phyloP scores from a whole-genome alignment of 2,797 vertebrate species.

The Hephaestus fuliginosus region DNA sequence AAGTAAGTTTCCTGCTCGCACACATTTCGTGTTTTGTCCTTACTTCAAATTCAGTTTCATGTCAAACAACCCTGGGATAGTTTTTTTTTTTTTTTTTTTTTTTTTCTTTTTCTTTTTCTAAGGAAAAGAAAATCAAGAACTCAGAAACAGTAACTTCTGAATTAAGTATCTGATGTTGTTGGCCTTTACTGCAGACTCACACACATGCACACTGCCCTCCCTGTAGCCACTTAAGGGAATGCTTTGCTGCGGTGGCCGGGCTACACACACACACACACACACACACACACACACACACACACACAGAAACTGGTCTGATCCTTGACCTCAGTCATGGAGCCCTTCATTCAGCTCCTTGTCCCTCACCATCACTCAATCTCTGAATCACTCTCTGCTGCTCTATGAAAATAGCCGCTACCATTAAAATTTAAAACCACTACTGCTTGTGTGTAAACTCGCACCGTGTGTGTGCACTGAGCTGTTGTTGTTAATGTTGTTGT shows the following conservation, averaged over 20 bases:
- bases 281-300: constrained; percentile 7
- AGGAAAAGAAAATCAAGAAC: constrained; percentile 19
- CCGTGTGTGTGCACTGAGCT: constrained; percentile 30
- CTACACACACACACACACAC: constrained; percentile 5
- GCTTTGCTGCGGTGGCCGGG: constrained; percentile 17
- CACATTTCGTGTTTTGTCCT: constrained; percentile 38
- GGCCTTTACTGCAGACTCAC: constrained; percentile 27
- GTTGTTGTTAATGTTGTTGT: constrained; percentile 62
- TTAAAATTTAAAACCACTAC: constrained; percentile 76
- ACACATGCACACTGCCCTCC: constrained; percentile 30
- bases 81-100: not conserved
- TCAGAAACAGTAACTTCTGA: constrained; percentile 33
- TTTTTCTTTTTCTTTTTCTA: not conserved
- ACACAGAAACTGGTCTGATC: constrained; percentile 34
- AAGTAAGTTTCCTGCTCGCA: constrained; percentile 27
- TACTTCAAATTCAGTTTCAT: constrained; percentile 24
- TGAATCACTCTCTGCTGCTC: constrained; percentile 55
- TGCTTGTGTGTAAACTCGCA: constrained; percentile 68
- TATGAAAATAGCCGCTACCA: constrained; percentile 69
- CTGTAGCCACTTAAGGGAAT: constrained; percentile 36
- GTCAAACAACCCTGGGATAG: constrained; percentile 12
- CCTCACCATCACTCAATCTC: constrained; percentile 60
- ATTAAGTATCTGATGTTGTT: constrained; percentile 52
- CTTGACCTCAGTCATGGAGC: constrained; percentile 57
- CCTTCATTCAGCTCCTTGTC: constrained; percentile 66